Conservation (phyloP, 2,113 vertebrate genomes). For the Emberiza fucata region DNA sequence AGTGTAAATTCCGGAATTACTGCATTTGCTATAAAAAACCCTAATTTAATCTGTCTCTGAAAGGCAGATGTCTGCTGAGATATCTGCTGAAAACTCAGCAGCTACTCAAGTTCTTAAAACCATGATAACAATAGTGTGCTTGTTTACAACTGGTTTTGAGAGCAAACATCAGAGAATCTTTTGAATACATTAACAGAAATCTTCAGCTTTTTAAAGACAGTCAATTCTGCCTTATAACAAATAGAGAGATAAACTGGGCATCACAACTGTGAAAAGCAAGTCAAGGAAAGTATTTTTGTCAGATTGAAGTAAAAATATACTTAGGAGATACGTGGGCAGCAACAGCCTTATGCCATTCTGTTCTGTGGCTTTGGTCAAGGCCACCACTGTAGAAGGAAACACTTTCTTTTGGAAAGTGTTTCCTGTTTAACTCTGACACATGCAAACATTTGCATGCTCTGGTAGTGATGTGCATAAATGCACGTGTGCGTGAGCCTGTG, state of each 20-base stretch:
- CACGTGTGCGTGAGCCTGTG: accelerated
- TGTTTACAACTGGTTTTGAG: not conserved
- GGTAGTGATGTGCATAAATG: not conserved
- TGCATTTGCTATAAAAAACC: not conserved
- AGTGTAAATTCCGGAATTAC: not conserved
- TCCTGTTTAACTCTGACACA: not conserved
- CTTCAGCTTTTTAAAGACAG: not conserved
- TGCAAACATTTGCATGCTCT: not conserved
- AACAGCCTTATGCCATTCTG: not conserved
- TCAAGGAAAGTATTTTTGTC: not conserved
- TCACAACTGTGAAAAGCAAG: not conserved
- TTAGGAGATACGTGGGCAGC: not conserved
- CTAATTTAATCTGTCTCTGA: not conserved
- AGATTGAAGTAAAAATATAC: not conserved
- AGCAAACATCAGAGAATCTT: not conserved
- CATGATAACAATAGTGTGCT: not conserved
- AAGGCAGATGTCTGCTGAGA: not conserved
- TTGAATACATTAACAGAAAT: not conserved
- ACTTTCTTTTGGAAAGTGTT: not conserved
- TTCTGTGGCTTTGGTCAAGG: not conserved
- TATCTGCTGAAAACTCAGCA: not conserved
- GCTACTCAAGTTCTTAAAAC: not conserved
- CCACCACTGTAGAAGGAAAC: not conserved
- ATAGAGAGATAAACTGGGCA: not conserved
- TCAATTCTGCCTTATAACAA: not conserved